phyloP scores from a whole-genome alignment of 1,140 invertebrate species.

The Zophobas atratus region DNA sequence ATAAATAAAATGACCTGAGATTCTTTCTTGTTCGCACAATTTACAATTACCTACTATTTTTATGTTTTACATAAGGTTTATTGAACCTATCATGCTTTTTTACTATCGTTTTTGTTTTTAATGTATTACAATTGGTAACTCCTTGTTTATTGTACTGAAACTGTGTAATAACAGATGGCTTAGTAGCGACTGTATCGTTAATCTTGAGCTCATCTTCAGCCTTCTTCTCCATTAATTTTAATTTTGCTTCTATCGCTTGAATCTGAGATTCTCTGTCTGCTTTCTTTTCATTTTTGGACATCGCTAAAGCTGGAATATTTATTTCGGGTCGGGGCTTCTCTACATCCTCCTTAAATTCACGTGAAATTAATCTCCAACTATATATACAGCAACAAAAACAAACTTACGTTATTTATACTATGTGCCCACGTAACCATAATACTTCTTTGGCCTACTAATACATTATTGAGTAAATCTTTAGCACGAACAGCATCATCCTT shows the following conservation, averaged over 20 bases:
- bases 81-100: constrained; percentile 43
- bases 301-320: constrained; percentile 82
- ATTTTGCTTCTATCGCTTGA: constrained; percentile 89
- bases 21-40: not conserved
- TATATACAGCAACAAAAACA: not conserved
- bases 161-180: constrained; percentile 77
- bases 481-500: constrained; percentile 78
- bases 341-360: constrained; percentile 75
- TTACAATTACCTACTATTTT: constrained; percentile 44
- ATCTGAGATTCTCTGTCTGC: constrained; percentile 85
- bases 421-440: constrained; percentile 89
- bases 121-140: constrained; percentile 30
- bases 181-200: constrained; percentile 77
- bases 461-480: constrained; percentile 81
- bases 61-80: constrained; percentile 50
- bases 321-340: constrained; percentile 82
- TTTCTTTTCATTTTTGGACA: constrained; percentile 78
- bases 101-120: constrained; percentile 21
- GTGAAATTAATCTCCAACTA: not conserved
- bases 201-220: constrained; percentile 80
- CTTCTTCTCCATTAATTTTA: constrained; percentile 84
- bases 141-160: constrained; percentile 71
- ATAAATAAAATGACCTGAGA: constrained; percentile 23
- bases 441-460: constrained; percentile 80
- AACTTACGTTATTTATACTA: constrained; percentile 77